These are phyloP conservation scores for Leucophenga maculata DNA, from an alignment of 2,888 invertebrate genomes.

Conservation along the genomic window DNA sequence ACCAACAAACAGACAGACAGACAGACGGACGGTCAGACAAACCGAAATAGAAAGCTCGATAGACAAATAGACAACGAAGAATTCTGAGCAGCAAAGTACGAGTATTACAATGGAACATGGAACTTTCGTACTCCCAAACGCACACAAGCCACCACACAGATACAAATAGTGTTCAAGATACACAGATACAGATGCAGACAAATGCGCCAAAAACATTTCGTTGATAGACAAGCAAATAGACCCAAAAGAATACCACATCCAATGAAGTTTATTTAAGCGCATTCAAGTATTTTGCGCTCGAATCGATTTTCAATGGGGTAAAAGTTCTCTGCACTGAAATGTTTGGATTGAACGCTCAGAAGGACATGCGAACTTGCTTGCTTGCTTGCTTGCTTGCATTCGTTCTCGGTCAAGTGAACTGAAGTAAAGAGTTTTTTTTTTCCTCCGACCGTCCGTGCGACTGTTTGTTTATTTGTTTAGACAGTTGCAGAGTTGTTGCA, in stretches of 20 bases:
- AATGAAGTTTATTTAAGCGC: slow-evolving; percentile 20
- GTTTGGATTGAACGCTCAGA: no score
- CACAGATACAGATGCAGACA: neutral
- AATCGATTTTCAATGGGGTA: no score
- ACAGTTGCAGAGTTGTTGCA: no score
- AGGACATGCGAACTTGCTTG: no score
- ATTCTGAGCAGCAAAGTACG: neutral
- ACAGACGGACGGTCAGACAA: no score
- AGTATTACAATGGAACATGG: neutral
- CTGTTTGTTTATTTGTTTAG: no score
- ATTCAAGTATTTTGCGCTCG: slow-evolving; percentile 8
- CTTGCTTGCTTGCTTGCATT: no score
- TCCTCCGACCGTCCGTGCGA: no score
- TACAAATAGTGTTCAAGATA: neutral
- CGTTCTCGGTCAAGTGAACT: no score
- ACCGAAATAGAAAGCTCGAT: neutral
- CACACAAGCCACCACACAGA: neutral
- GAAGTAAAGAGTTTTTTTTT: no score
- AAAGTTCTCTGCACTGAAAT: no score
- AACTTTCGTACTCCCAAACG: neutral
- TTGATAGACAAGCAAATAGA: slow-evolving; percentile 8
- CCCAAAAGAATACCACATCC: slow-evolving; percentile 15
- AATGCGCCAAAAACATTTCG: neutral
- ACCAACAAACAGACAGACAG: neutral
- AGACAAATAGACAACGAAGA: neutral